A percentile compares a stretch with the other conserved stretches of the same genome.
phyloP scores from a whole-genome alignment of 2,797 vertebrate species.

The Notolabrus celidotus region DNA sequence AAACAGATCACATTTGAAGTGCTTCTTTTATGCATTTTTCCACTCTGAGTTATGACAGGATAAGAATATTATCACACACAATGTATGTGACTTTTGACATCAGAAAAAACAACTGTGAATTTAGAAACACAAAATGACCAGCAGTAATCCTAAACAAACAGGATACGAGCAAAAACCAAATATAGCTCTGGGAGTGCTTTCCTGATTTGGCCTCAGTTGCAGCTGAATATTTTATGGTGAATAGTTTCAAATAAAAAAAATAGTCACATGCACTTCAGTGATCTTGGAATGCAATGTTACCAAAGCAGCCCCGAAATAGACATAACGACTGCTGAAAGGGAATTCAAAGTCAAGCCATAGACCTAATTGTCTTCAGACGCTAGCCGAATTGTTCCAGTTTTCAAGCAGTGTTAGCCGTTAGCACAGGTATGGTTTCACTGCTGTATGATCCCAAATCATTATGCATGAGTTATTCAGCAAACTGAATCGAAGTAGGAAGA shows the following conservation, averaged over 20 bases:
- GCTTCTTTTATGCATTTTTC: not conserved
- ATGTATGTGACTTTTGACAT: not conserved
- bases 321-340: constrained; percentile 13
- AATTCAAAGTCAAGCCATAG: constrained; percentile 27
- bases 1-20: not conserved
- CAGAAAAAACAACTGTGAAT: not conserved
- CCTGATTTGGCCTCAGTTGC: constrained; percentile 1
- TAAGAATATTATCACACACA: not conserved
- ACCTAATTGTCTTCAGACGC: constrained; percentile 33
- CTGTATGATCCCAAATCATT: constrained; percentile 3
- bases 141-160: not conserved
- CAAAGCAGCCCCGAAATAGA: constrained; percentile 46
- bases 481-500: constrained; percentile 7
- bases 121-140: not conserved
- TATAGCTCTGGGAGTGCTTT: constrained; percentile 6
- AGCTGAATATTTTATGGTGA: constrained; percentile 14
- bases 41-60: not conserved
- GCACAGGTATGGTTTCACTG: constrained; percentile 23
- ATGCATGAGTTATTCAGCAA: constrained; percentile 3
- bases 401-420: constrained; percentile 20
- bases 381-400: too few relatives aligned
- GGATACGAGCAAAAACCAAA: not conserved
- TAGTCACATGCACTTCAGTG: constrained; percentile 8
- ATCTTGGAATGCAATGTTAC: constrained; percentile 34
- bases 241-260: constrained; percentile 34